These are phyloP conservation scores for Corythaixoides concolor DNA, from an alignment of 2,113 vertebrate genomes.

Conservation along the genomic window DNA sequence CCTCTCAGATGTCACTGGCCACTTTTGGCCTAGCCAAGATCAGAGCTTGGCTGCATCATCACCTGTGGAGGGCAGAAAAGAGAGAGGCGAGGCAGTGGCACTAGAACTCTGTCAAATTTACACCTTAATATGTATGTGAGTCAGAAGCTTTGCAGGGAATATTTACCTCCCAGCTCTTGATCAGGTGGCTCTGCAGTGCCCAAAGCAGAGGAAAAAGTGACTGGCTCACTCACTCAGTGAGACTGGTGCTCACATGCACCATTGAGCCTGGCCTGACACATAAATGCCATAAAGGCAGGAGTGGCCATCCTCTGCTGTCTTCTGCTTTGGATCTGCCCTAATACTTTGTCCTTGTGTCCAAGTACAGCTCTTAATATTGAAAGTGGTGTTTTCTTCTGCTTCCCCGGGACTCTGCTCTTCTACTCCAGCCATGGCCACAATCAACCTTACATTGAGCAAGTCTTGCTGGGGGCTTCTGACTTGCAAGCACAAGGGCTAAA, in stretches of 20 bases:
- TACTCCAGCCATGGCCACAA: neutral
- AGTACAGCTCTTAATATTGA: neutral
- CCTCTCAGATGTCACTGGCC: neutral
- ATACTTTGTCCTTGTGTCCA: fast-evolving
- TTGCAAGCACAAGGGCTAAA: neutral
- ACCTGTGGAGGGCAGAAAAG: neutral
- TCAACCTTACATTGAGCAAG: fast-evolving
- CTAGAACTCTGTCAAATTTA: neutral
- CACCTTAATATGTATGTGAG: neutral
- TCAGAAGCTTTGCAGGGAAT: neutral
- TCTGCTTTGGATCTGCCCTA: neutral
- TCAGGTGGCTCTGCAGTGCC: neutral
- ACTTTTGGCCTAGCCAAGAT: neutral
- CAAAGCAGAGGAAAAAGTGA: neutral
- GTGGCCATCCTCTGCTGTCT: neutral
- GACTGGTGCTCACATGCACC: neutral
- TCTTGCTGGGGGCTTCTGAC: neutral
- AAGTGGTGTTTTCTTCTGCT: neutral
- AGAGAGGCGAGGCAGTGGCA: neutral
- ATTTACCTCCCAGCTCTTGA: neutral
- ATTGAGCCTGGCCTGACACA: neutral
- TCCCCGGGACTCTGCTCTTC: neutral
- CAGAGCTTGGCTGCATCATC: neutral
- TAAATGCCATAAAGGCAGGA: neutral
- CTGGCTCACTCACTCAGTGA: neutral